Evolutionary conservation across 2,888 invertebrate genomes (phyloP).

Genomic region (Habrosyne pyritoides): DNA sequence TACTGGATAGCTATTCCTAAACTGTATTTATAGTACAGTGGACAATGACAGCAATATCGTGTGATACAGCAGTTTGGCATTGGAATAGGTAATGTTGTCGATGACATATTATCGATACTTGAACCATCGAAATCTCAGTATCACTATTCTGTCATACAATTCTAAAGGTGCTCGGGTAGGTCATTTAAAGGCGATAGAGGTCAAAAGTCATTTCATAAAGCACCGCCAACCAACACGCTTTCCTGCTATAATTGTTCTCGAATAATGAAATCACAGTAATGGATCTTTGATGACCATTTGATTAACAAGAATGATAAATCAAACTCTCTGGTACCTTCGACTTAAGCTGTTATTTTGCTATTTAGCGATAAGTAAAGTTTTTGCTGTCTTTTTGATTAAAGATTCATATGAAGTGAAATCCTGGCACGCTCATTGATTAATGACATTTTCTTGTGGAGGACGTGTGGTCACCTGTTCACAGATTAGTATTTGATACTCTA

Average conservation of each 20-base stretch:
- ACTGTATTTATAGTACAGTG: too few relatives aligned
- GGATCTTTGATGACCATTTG: conserved; percentile 64
- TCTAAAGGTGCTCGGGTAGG: conserved; percentile 26
- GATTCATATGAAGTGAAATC: conserved; percentile 40
- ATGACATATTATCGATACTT: neutral
- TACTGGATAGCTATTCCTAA: too few relatives aligned
- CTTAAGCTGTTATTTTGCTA: conserved; percentile 11
- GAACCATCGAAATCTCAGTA: neutral
- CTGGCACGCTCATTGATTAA: conserved; percentile 55
- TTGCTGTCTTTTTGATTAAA: conserved; percentile 51
- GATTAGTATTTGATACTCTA: conserved; percentile 33
- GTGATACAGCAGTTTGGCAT: too few relatives aligned
- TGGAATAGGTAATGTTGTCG: too few relatives aligned
- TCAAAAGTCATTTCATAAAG: conserved; percentile 43
- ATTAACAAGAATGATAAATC: conserved; percentile 67
- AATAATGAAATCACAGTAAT: conserved; percentile 62
- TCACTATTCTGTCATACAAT: conserved; percentile 4
- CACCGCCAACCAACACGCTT: conserved; percentile 39
- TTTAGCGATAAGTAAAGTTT: conserved; percentile 43
- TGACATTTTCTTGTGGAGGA: conserved; percentile 47
- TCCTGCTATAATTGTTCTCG: conserved; percentile 55
- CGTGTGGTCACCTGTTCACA: conserved; percentile 10
- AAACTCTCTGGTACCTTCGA: conserved; percentile 27
- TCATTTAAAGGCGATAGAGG: conserved; percentile 28
- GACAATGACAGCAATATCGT: too few relatives aligned